Conservation (phyloP, 1,140 invertebrate species). For the Diorhabda sublineata region DNA sequence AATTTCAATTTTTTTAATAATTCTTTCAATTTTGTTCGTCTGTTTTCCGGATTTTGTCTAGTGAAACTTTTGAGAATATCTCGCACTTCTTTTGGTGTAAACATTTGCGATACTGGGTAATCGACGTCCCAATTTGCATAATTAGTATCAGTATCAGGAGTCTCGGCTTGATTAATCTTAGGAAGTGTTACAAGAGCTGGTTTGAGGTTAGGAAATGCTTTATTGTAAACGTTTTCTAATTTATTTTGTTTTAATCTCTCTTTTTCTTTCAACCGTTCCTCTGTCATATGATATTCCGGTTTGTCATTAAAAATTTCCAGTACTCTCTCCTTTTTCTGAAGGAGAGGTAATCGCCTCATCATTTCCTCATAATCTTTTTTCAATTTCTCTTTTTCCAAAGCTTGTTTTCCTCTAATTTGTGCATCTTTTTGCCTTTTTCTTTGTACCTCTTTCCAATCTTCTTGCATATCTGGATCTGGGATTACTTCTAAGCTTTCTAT, state of each 20-base stretch:
- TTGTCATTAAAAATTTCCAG: constrained; percentile 36
- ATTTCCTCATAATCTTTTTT: constrained; percentile 50
- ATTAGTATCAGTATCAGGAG: constrained; percentile 24
- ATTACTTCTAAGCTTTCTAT: constrained; percentile 27
- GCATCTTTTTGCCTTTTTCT: constrained; percentile 38
- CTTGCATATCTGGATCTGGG: constrained; percentile 27
- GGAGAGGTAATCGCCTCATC: constrained; percentile 45
- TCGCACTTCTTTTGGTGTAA: constrained; percentile 32
- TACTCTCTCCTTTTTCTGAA: constrained; percentile 44
- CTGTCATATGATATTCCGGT: constrained; percentile 41
- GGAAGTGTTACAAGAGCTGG: constrained; percentile 32
- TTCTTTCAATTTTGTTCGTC: constrained; percentile 32
- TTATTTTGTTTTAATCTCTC: constrained; percentile 37
- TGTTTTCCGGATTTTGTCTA: constrained; percentile 22
- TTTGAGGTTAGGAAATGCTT: constrained; percentile 33
- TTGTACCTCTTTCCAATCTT: constrained; percentile 32
- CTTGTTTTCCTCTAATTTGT: constrained; percentile 48
- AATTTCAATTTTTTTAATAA: constrained; percentile 36
- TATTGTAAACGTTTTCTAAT: constrained; percentile 41
- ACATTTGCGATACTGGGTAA: constrained; percentile 25
- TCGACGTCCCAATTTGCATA: constrained; percentile 32
- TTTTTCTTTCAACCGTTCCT: constrained; percentile 34
- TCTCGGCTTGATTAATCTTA: constrained; percentile 10
- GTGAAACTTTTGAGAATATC: constrained; percentile 29
- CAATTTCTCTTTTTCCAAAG: constrained; percentile 49